Evolutionary conservation across 2,888 invertebrate genomes (phyloP), one percentile per base, ranked within the genome.

Genomic region (Limnephilus rhombicus): DNA sequence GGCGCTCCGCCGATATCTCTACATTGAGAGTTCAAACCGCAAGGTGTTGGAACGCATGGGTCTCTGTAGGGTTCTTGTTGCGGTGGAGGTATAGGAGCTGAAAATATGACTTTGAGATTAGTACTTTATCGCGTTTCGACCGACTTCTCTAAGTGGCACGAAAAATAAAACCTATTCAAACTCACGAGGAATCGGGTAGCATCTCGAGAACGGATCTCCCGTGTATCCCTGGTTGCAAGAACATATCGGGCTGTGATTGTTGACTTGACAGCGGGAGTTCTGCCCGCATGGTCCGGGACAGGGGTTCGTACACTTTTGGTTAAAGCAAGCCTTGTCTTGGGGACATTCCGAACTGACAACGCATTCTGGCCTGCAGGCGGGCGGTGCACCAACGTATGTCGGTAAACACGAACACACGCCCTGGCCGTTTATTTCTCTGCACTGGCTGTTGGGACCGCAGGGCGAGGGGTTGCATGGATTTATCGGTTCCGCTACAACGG

Each of bases 241-340:
- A 95, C 98, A 98, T 94, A 98, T 97, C 3, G 98, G 98, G 94
- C 97, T 98, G 94, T 98, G 98, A 94, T 98, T 98, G 92, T 97
- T 97, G 3, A 98, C 98, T 94, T 97, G 97, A 94, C 98, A 98
- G 81, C 96, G 95, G 5, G 97, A 96, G 94, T 97, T 97, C 94
- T 96, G 95, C 82, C 98, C 98, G 94, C 98, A 98, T 90, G 97
- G 97, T 92, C 97, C 97, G 53, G 97, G 97, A 94, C 98, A 98
- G 80, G 98, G 98, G 95, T 98, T 97, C 45, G 96, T 94, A 94
- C 98, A 98, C 95, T 98, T 98, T 94, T 97, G 97, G 94, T 97
- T 97, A 18, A 98, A 95, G 94, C 98, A 98, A 4, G 98, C 97
- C 94, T 97, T 97, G 94, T 97, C 97, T 31, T 96, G 95, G 2